Evolutionary conservation across 2,113 vertebrate species (phyloP).

Genomic region (Girardinichthys multiradiatus): DNA sequence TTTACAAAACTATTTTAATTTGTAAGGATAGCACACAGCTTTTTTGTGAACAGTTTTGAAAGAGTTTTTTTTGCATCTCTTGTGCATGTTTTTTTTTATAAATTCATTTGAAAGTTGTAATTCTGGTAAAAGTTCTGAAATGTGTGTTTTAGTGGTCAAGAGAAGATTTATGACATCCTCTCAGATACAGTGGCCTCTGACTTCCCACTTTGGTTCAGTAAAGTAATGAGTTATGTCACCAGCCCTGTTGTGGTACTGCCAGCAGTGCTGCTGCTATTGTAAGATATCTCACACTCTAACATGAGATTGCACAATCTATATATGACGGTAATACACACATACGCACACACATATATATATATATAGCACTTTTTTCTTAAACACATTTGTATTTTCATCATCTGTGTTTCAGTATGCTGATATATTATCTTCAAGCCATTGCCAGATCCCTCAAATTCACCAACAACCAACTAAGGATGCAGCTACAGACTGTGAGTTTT

Average conservation of each 20-base stretch:
- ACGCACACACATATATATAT: no score
- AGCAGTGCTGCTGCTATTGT: slow-evolving; percentile 92
- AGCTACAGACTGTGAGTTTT: slow-evolving; percentile 91
- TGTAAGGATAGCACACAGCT: no score
- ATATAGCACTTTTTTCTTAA: not conserved
- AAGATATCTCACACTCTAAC: slow-evolving; percentile 65
- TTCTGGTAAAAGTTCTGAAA: not conserved
- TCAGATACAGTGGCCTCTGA: slow-evolving; percentile 90
- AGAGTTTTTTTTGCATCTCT: no score
- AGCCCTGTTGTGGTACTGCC: slow-evolving; percentile 95
- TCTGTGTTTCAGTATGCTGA: slow-evolving; percentile 89
- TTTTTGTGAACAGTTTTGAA: no score
- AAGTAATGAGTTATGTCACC: slow-evolving; percentile 88
- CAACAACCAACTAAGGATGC: slow-evolving; percentile 94
- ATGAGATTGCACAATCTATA: no score
- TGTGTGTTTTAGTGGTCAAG: slow-evolving; percentile 86
- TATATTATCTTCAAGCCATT: slow-evolving; percentile 97
- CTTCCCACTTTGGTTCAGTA: slow-evolving; percentile 91
- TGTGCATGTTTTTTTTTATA: no score
- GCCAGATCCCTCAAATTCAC: slow-evolving; percentile 95
- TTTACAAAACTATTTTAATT: no score
- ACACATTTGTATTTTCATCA: not conserved
- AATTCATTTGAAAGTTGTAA: not conserved
- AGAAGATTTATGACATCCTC: slow-evolving; percentile 98
- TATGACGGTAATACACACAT: no score